Base-by-base conservation (phyloP, 2,888 invertebrate species). In the Lottia scabra region DNA sequence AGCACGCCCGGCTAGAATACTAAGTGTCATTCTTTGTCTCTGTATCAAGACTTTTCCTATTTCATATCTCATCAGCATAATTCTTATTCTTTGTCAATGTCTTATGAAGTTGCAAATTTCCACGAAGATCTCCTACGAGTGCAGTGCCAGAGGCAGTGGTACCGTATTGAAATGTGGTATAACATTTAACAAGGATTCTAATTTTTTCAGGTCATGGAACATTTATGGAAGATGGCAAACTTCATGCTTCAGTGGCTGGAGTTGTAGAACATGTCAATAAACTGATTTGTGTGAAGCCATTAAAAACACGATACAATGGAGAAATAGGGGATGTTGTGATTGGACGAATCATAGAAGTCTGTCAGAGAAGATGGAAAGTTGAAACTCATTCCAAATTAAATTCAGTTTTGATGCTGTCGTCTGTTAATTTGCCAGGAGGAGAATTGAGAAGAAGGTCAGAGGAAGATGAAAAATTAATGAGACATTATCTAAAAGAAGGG, bases 401-500 rank as follows among this genome's bases (percentile, higher is more conserved):
- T 95, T 86, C 97, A 0, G 92, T 95, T 63, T 92, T 99, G 15
- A 92, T 95, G 75, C 90, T 99, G 23, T 96, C 97, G 0, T 95
- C 97, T 45, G 97, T 99, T 0, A 98, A 99, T 91, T 92, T 99
- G 76, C 99, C 99, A n/a, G 98, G 98, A 43, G 92, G 92, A 44
- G 99, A 99, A 92, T 90, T 98, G 92, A 92, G 98, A 77, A 92
- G 97, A 70, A 92, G 97, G 86, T 96, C 95, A 4, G 95, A 94
- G 6, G 98, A 99, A 91, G 99, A 99, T 91, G 99, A 99, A 89
- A 94, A 97, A 87, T 95, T 96, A 92, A 99, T 99, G 99, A 92
- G 99, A 70, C 94, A 95, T 78, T 97, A 97, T 89, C 78, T 89
- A 5, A 80, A 84, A 63, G 89, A 89, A 75, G 89, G 89, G 12